Evolutionary conservation across 2,888 invertebrate genomes (phyloP).

Genomic region (Erpobdella octoculata): DNA sequence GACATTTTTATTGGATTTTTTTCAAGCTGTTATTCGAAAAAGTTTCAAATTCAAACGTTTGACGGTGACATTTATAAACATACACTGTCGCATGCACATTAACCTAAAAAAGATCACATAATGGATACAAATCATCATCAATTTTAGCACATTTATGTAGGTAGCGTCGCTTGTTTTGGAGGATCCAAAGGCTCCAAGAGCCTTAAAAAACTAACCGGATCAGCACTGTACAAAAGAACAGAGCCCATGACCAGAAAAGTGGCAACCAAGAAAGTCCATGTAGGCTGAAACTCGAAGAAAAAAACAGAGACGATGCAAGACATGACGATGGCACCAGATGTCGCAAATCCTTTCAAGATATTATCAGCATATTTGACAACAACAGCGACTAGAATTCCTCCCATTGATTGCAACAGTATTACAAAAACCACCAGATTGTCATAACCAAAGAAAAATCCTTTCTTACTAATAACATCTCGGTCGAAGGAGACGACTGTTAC

Average conservation of each 20-base stretch:
- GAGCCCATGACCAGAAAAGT: conserved; percentile 81
- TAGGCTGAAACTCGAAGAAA: conserved; percentile 78
- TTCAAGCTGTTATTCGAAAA: no score
- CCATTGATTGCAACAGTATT: conserved; percentile 77
- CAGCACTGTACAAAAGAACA: conserved; percentile 72
- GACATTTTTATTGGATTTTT: no score
- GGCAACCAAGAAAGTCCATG: conserved; percentile 76
- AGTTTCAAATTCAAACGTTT: no score
- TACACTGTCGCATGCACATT: no score
- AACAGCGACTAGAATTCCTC: conserved; percentile 90
- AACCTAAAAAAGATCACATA: no score
- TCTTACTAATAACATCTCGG: conserved; percentile 46
- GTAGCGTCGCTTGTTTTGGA: no score
- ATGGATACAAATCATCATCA: no score
- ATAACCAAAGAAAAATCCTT: conserved; percentile 66
- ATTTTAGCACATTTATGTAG: no score
- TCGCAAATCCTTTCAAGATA: conserved; percentile 87
- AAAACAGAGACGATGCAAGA: conserved; percentile 88
- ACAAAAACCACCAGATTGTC: conserved; percentile 65
- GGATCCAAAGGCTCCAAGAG: no score
- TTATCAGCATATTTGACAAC: conserved; percentile 99
- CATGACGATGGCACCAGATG: conserved; percentile 84
- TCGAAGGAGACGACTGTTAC: conserved; percentile 63
- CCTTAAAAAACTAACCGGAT: no score
- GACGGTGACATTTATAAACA: no score